Evolutionary conservation across 2,797 vertebrate species (phyloP).

Genomic region (Halcyon leucocephala): DNA sequence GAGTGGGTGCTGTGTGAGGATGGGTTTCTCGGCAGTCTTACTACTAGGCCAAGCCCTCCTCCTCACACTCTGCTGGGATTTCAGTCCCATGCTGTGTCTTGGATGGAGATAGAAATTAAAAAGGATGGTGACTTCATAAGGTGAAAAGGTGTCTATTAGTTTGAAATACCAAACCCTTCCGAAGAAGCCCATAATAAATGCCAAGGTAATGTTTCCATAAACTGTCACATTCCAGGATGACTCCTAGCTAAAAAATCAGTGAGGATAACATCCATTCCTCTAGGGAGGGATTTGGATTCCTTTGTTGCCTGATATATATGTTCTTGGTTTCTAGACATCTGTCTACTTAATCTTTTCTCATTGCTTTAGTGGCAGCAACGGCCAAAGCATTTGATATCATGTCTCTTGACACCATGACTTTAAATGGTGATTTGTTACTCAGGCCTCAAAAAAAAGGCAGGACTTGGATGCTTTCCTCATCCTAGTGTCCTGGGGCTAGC

Average conservation of each 20-base stretch:
- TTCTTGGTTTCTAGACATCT: background rate
- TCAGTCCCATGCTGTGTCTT: background rate
- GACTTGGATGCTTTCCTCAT: background rate
- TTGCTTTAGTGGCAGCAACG: background rate
- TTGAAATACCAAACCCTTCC: background rate
- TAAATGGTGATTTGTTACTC: background rate
- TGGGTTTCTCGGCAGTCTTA: background rate
- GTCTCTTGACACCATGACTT: background rate
- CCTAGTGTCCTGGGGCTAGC: background rate
- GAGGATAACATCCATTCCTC: background rate
- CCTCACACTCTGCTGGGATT: background rate
- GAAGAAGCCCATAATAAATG: background rate
- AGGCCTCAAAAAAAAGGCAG: background rate
- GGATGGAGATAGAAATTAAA: background rate
- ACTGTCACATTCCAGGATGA: background rate
- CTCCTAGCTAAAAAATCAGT: background rate
- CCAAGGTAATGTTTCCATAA: background rate
- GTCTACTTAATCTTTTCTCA: background rate
- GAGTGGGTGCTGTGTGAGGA: fast-evolving
- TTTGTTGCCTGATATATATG: background rate
- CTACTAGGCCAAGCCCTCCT: background rate
- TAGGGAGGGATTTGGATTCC: background rate
- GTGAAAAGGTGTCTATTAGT: background rate
- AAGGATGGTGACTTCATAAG: background rate
- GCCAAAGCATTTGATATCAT: background rate